Evolutionary conservation across 1,140 invertebrate species (phyloP).

Genomic region (Drosophila quadrilineata): DNA sequence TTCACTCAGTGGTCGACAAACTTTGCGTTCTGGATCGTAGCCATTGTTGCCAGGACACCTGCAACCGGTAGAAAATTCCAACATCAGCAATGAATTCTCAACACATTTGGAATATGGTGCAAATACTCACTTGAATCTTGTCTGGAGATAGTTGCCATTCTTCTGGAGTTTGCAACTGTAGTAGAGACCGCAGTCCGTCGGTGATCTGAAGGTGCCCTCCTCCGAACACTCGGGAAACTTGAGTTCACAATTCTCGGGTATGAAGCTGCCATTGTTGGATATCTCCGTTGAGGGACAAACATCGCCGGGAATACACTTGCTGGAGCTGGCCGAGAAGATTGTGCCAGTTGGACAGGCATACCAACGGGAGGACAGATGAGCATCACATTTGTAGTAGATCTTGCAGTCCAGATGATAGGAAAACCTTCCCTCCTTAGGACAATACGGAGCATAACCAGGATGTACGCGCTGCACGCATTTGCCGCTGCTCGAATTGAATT

Average conservation of each 20-base stretch:
- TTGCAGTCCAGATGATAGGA: conserved; percentile 59
- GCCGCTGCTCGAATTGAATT: conserved; percentile 52
- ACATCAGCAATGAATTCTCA: not conserved
- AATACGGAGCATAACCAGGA: conserved; percentile 28
- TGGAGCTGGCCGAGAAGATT: conserved; percentile 57
- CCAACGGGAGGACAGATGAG: conserved; percentile 46
- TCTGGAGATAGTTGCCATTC: conserved; percentile 71
- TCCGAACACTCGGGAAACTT: conserved; percentile 76
- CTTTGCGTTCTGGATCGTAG: conserved; percentile 45
- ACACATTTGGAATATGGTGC: no score
- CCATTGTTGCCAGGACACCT: conserved; percentile 62
- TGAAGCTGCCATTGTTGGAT: conserved; percentile 49
- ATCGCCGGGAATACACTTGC: conserved; percentile 63
- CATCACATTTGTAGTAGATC: conserved; percentile 77
- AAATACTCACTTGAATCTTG: conserved; percentile 69
- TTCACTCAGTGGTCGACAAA: conserved; percentile 49
- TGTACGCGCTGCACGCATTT: conserved; percentile 44
- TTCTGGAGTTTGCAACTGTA: conserved; percentile 74
- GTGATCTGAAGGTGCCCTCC: conserved; percentile 71
- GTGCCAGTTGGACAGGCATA: conserved; percentile 68
- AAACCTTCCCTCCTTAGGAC: conserved; percentile 65
- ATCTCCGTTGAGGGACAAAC: conserved; percentile 69
- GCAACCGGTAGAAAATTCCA: not conserved
- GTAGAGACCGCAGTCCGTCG: conserved; percentile 77
- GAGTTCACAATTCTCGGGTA: conserved; percentile 63